phyloP scores from a whole-genome alignment of 1,140 invertebrate genomes.

The Patella vulgata region DNA sequence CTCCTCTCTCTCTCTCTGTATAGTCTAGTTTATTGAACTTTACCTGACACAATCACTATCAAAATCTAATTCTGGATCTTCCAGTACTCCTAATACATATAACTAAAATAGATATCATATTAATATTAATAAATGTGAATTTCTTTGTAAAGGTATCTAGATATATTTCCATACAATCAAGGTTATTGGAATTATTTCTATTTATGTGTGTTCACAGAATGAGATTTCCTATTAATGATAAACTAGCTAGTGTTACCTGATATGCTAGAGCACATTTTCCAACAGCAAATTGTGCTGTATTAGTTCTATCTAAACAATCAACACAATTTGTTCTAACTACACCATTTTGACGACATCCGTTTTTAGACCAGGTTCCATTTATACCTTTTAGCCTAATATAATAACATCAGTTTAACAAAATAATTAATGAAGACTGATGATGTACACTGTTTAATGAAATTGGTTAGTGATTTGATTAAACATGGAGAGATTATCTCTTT shows the following conservation, averaged over 20 bases:
- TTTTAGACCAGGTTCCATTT: constrained; percentile 36
- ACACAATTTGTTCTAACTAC: constrained; percentile 98
- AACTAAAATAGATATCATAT: constrained; percentile 72
- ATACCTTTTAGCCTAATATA: constrained; percentile 48
- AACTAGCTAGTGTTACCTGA: constrained; percentile 77
- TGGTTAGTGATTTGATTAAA: no score
- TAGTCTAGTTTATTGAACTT: no score
- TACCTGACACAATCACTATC: constrained; percentile 89
- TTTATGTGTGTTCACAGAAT: no score
- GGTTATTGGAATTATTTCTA: no score
- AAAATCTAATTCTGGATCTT: constrained; percentile 87
- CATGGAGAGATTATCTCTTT: no score
- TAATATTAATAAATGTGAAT: not conserved
- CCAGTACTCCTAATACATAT: constrained; percentile 86
- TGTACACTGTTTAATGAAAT: no score
- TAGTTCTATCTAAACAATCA: constrained; percentile 98
- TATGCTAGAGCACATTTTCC: constrained; percentile 94
- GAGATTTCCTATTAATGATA: no score
- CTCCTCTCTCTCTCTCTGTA: no score
- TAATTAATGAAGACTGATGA: no score
- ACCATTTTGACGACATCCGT: constrained; percentile 79
- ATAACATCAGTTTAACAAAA: no score
- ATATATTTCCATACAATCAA: no score
- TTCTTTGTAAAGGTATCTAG: no score
- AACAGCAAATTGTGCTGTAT: constrained; percentile 99